Conservation (phyloP, 2,888 invertebrate genomes). For the Odontocolon sp. region DNA sequence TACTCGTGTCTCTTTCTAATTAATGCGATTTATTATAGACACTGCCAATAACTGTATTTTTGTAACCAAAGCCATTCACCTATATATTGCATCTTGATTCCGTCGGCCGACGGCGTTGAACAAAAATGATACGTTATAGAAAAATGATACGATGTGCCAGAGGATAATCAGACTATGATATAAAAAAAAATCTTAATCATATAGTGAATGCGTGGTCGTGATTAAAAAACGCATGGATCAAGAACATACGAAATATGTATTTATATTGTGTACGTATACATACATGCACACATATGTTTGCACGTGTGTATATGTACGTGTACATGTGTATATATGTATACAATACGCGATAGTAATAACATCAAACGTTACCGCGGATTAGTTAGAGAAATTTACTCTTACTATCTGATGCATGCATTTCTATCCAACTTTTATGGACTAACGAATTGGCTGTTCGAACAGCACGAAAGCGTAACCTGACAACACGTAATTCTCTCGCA, state of each 20-base stretch:
- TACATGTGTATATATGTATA: background rate
- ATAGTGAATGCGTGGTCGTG: slow-evolving; percentile 7
- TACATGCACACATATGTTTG: background rate
- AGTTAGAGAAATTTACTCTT: slow-evolving; percentile 49
- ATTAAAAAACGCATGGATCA: background rate
- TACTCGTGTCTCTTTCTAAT: too few species aligned
- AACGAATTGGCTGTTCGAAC: slow-evolving; percentile 51
- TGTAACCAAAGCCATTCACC: background rate
- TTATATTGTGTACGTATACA: too few species aligned
- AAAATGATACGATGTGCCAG: slow-evolving; percentile 34
- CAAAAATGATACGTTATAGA: slow-evolving; percentile 1
- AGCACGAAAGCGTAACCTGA: slow-evolving; percentile 56
- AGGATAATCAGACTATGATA: slow-evolving; percentile 26
- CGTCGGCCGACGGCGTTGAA: slow-evolving; percentile 33
- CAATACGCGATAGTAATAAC: slow-evolving; percentile 34
- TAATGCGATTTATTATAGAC: too few species aligned
- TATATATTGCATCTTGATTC: background rate
- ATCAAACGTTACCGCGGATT: slow-evolving; percentile 44
- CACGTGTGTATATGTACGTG: background rate
- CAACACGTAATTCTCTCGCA: slow-evolving; percentile 49
- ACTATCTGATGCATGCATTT: slow-evolving; percentile 30
- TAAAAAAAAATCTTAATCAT: slow-evolving; percentile 32
- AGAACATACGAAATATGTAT: slow-evolving; percentile 9
- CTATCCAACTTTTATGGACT: slow-evolving; percentile 51
- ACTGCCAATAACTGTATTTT: background rate